Base-by-base conservation (phyloP, 1,140 invertebrate genomes). In the Bombus picipes region DNA sequence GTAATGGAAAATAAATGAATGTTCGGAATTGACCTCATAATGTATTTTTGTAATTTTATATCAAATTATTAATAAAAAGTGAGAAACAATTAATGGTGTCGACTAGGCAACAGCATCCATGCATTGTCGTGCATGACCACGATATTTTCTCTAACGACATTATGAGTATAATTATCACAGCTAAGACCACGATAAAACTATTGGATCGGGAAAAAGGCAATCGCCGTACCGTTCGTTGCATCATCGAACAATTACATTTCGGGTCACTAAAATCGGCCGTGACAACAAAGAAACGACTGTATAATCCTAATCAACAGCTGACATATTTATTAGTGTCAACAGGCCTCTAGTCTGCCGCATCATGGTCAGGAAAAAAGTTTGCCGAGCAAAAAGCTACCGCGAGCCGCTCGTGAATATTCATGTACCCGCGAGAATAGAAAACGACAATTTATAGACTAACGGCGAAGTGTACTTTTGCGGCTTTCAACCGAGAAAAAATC, bases 351-450 rank as follows among this genome's bases (percentile, higher is more conserved):
- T 22, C 47, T 22, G 47, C 18, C 47, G 47, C 47, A 53, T 53
- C 47, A 53, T 18, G 6, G 5, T 22, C 47, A 53, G 47, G 47
- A 53, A 53, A 53, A 53, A 53, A 53, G 18, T 53, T 53, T 22
- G 18, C 6, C 1, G 47, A 53, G 47, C 6, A 80, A 80, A 70
- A 80, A 70, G 8, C 43, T 2, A 13, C 5, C 13, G 25, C 25
- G 34, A 25, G 6, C 37, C 37, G 68, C n/a, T 72, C 79, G 79
- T 72, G 68, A 81, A 72, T 72, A 72, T 81, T 81, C 68, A 59
- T 81, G 72, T 22, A n/a, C 4, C 13, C 18, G 34, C 39, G 47
- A 15, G 65, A 81, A 57, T 18, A 18, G 78, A 53, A n/a, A 71
- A 72, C 68, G 68, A 81, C 47, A 59, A 72, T 72, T 59, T 72